Base-by-base conservation (phyloP, 2,113 vertebrate species). In the Blennius ocellaris region DNA sequence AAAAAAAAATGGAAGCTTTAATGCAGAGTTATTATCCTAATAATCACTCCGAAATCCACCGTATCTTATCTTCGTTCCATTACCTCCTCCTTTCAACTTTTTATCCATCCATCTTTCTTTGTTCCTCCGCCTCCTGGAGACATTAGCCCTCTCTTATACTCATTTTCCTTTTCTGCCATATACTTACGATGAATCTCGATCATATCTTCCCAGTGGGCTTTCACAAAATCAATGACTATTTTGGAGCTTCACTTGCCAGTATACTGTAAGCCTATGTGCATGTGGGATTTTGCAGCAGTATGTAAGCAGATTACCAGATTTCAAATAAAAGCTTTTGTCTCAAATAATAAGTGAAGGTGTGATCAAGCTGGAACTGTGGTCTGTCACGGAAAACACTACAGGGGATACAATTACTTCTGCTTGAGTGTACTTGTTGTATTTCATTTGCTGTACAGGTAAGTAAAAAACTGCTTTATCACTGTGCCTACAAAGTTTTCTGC, bases 161-260 rank as follows among this genome's bases (percentile, higher is more conserved):
- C 73, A 11, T 73, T 69, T 77, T 70, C 41, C 38, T 38, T 69
- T 51, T 39, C 51, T 56, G 55, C 65, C 63, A 60, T 60, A 82
- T 39, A 80, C 75, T 38, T 15, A 67, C 76, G 73, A 91, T 92
- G 80, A 83, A 93, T 91, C 76, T 89, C 65, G 5, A 11, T 59
- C 59, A 80, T 73, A 78, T 73, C 68, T 82, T 85, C 89, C 81
- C 80, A 54, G 47, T 73, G 75, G 87, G 63, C 61, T 74, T 83
- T 72, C 54, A 71, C 72, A 80, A 83, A 94, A 93, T 91, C 92
- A 88, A 90, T 90, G 87, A 76, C 84, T 84, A 80, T 91, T 91
- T 91, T 86, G 56, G 71, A 76, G 74, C 81, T 72, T 77, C 39
- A 59, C 68, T 77, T 82, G 80, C 74, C 54, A 53, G 59, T 61